Percentiles rank a stretch among this genome's conserved stretches.
phyloP scores from a whole-genome alignment of 2,113 vertebrate species.

The Nymphicus hollandicus region DNA sequence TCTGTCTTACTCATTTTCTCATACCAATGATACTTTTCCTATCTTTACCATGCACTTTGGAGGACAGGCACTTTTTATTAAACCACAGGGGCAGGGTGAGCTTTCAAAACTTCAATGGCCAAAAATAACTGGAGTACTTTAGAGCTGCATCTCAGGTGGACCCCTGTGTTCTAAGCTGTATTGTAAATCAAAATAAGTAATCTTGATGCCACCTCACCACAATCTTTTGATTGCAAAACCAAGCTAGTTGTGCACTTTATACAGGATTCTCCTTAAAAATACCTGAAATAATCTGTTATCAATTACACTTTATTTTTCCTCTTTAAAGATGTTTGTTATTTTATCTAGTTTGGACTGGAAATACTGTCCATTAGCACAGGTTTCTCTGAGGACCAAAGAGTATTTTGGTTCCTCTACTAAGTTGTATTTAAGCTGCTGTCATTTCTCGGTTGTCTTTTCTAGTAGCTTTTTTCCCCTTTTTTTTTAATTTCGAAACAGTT shows the following conservation, averaged over 20 bases:
- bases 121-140: not conserved
- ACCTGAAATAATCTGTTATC: not conserved
- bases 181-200: not conserved
- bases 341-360: not conserved
- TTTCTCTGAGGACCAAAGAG: not conserved
- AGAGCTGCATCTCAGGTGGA: not conserved
- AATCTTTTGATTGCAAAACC: not conserved
- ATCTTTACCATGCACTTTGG: not conserved
- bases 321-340: not conserved
- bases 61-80: not conserved
- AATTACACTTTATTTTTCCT: not conserved
- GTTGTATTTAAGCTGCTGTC: not conserved
- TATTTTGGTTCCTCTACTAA: not conserved
- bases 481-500: not conserved
- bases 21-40: not conserved
- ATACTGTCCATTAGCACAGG: not conserved
- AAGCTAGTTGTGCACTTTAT: conserved; percentile 38
- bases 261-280: not conserved
- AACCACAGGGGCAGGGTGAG: not conserved
- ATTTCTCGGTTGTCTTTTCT: not conserved
- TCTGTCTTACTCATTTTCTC: not conserved
- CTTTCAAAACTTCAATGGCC: not conserved
- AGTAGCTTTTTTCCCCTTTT: too few relatives aligned
- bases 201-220: not conserved
- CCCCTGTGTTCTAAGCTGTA: not conserved